Evolutionary conservation across 2,888 invertebrate species (phyloP), one percentile per base, ranked within the genome.

Genomic region (Drosophila buzzatii): DNA sequence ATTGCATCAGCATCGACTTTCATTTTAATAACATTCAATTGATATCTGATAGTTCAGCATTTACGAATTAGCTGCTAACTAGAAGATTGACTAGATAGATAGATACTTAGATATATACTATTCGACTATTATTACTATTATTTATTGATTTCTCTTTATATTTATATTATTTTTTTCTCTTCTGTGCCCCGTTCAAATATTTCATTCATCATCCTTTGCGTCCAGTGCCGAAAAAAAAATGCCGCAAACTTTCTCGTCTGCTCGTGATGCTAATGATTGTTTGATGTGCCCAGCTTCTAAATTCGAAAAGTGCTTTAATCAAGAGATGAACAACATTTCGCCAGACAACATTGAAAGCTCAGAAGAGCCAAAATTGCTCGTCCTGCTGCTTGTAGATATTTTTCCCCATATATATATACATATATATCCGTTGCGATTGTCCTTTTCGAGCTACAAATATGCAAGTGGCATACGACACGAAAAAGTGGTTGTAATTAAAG

Each of bases 401-500:
- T 41, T 20, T 41, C 6, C 20, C 51, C 27, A 55, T 41, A 12
- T 41, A 55, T 41, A 55, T 41, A 41, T n/a, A 23, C n/a, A 12
- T 39, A 39, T 53, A 18, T 60, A 52, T 56, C 35, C 33, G 31
- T 35, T 60, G 27, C 56, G 39, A 53, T 33, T 58, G 58, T 59
- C 35, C 55, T 55, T 57, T 57, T 55, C 68, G 66, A 35, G 58
- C 33, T 56, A 20, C 44, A 44, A 44, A 20, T 44, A 14, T 47
- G 88, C 73, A 72, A 70, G 68, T 75, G 73, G 59, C 72, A 66
- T 35, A 64, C 64, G 62, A 70, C 68, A 51, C 66, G 62, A 69
- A 70, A 72, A 88, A 85, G 85, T 81, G 88, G 88, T 83, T 65
- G 79, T 73, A 86, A 86, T 86, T 88, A 90, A 88, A 88, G 73